These are phyloP conservation scores for Tribolium freemani DNA, from an alignment of 2,888 invertebrate genomes.

Conservation along the genomic window DNA sequence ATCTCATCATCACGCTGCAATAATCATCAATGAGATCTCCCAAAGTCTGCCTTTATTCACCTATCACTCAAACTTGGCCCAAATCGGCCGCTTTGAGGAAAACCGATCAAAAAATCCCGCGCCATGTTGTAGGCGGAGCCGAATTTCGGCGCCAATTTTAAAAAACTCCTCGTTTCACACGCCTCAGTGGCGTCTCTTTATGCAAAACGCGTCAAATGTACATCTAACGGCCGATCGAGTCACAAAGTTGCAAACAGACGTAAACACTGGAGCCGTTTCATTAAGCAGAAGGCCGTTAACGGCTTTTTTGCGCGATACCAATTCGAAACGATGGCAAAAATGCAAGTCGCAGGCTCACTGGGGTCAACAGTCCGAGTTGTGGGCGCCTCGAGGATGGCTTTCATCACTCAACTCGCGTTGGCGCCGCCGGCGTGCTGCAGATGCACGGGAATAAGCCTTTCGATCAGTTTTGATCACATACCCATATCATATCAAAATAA, in stretches of 20 bases:
- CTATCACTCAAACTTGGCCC: slow-evolving; percentile 37
- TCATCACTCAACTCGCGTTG: slow-evolving; percentile 50
- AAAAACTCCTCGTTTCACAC: neutral
- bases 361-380: slow-evolving; percentile 48
- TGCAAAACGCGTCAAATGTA: slow-evolving; percentile 2
- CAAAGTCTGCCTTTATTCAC: slow-evolving; percentile 33
- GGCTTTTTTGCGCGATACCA: slow-evolving; percentile 38
- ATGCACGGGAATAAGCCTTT: slow-evolving; percentile 12
- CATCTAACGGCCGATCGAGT: slow-evolving; percentile 19
- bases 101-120: neutral
- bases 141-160: neutral
- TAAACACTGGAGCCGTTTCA: slow-evolving; percentile 34
- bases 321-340: slow-evolving; percentile 34
- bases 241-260: slow-evolving; percentile 27
- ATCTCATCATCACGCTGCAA: slow-evolving; percentile 44
- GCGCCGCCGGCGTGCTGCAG: slow-evolving; percentile 45
- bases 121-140: neutral
- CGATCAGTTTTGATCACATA: too few relatives aligned
- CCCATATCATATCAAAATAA: too few relatives aligned
- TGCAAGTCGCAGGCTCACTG: slow-evolving; percentile 41
- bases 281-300: slow-evolving; percentile 33
- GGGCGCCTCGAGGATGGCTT: slow-evolving; percentile 53
- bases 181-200: slow-evolving; percentile 4
- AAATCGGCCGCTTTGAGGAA: neutral
- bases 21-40: slow-evolving; percentile 43